A percentile compares a stretch with the other conserved stretches of the same genome.
These are phyloP conservation scores for Allobates femoralis DNA, from an alignment of 2,797 vertebrate species.

Conservation along the genomic window DNA sequence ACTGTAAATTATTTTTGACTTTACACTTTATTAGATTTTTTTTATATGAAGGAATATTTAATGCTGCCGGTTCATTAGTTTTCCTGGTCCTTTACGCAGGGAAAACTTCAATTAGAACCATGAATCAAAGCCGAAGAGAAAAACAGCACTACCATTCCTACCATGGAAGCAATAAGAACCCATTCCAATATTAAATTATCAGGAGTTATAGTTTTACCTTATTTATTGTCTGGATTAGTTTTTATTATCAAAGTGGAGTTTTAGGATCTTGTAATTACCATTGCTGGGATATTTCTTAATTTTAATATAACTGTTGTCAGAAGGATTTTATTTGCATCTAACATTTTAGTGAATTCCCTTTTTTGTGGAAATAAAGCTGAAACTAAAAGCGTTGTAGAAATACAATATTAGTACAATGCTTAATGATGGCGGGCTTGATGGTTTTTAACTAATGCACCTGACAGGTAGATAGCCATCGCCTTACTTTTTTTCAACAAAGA, in stretches of 20 bases:
- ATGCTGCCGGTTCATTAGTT: conserved; percentile 30
- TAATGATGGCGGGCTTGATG: conserved; percentile 32
- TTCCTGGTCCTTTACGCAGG: conserved; percentile 11
- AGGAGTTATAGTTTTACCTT: background rate
- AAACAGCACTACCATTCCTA: conserved; percentile 14
- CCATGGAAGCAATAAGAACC: conserved; percentile 32
- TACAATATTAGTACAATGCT: background rate
- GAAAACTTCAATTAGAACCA: conserved; percentile 32
- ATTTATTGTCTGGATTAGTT: conserved; percentile 26
- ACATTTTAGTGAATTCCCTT: background rate
- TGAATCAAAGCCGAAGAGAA: conserved; percentile 37
- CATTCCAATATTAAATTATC: conserved; percentile 17
- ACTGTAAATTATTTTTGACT: conserved; percentile 26
- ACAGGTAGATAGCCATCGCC: conserved; percentile 31
- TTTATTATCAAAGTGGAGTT: conserved; percentile 1
- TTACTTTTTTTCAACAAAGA: conserved; percentile 31
- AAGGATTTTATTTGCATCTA: background rate
- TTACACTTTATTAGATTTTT: conserved; percentile 36
- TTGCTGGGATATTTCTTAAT: background rate
- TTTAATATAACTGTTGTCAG: background rate
- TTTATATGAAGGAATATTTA: conserved; percentile 33
- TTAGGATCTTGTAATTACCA: background rate
- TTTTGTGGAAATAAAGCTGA: background rate
- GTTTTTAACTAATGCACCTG: conserved; percentile 46
- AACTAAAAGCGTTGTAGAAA: conserved; percentile 1